Conservation (phyloP, 1,140 invertebrate genomes). For the Drosophila sp. region DNA sequence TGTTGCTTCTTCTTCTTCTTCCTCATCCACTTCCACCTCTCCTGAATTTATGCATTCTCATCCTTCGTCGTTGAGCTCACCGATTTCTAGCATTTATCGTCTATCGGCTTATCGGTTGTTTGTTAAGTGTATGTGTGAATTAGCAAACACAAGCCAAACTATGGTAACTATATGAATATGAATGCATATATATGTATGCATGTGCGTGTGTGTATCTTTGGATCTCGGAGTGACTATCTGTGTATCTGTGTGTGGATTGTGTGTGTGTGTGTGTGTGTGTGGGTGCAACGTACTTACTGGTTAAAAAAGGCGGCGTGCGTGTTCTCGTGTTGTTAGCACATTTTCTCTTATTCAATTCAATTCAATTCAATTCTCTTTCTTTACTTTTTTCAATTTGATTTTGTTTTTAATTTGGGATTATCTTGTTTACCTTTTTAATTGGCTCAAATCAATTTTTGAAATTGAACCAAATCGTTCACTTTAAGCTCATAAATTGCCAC, state of each 20-base stretch:
- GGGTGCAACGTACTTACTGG: constrained; percentile 46
- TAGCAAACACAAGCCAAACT: constrained; percentile 28
- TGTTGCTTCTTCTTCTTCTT: constrained; percentile 14
- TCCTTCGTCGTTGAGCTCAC: constrained; percentile 42
- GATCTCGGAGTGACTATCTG: no score
- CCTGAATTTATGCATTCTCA: constrained; percentile 22
- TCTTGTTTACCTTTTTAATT: constrained; percentile 36
- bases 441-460: constrained; percentile 37
- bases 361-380: constrained; percentile 13
- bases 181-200: background rate
- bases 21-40: no score
- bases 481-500: constrained; percentile 20
- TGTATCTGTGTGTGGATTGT: constrained; percentile 22
- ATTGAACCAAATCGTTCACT: constrained; percentile 31
- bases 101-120: constrained; percentile 24
- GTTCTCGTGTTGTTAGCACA: constrained; percentile 51
- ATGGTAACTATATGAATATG: constrained; percentile 7
- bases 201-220: constrained; percentile 12
- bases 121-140: background rate
- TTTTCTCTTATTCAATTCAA: constrained; percentile 28
- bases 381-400: constrained; percentile 2
- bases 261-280: constrained; percentile 28
- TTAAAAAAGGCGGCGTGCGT: constrained; percentile 49
- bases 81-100: constrained; percentile 21
- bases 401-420: constrained; percentile 23